A percentile compares a stretch with the other conserved stretches of the same genome.
Conservation (phyloP, 2,888 invertebrate genomes). For the Orchesellides sinensis region DNA sequence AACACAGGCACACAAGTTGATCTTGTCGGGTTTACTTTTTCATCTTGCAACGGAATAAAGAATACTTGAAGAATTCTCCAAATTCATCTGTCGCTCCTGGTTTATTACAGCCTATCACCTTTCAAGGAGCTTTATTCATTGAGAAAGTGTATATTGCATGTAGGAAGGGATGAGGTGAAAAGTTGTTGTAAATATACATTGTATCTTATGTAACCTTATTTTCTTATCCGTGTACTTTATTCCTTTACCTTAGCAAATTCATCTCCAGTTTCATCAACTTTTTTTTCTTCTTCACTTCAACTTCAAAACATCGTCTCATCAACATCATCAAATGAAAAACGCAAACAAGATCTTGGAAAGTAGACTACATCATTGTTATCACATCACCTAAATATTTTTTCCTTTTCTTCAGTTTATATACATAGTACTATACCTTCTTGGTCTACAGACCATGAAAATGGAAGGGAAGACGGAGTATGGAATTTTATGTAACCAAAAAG, state of each 20-base stretch:
- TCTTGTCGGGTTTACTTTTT: neutral
- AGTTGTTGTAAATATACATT: neutral
- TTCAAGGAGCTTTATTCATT: conserved; percentile 23
- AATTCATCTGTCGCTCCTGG: neutral
- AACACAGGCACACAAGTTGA: neutral
- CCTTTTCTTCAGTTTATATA: neutral
- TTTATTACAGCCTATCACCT: conserved; percentile 32
- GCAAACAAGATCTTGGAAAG: conserved; percentile 51
- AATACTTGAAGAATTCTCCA: neutral
- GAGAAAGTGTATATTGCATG: neutral
- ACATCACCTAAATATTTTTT: conserved; percentile 6
- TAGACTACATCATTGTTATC: neutral
- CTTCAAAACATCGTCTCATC: conserved; percentile 33
- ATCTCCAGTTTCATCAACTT: conserved; percentile 54
- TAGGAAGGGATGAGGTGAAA: neutral
- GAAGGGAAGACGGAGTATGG: neutral
- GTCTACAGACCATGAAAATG: conserved; percentile 34
- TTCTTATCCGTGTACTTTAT: conserved; percentile 1
- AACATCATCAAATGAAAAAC: conserved; percentile 43
- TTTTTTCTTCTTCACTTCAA: conserved; percentile 31
- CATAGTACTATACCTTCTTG: neutral
- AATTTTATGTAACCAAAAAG: neutral
- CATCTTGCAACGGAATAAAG: neutral
- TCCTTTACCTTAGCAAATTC: neutral
- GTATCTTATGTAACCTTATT: neutral